Evolutionary conservation across 2,888 invertebrate genomes (phyloP).

Genomic region (Trissolcus brochymenae): DNA sequence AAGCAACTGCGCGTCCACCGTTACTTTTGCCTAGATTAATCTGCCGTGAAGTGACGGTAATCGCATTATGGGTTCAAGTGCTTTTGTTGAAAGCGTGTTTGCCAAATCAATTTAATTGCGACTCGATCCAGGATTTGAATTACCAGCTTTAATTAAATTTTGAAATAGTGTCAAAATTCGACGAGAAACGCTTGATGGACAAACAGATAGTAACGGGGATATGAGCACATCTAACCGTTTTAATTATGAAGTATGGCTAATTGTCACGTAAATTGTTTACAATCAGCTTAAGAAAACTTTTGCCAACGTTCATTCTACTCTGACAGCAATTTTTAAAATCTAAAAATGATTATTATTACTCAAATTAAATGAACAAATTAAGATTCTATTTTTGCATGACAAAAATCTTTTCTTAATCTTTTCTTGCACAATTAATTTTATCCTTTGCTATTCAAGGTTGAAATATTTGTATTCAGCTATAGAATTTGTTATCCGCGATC

Average conservation of each 20-base stretch:
- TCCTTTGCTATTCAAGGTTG: too few relatives aligned
- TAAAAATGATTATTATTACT: too few relatives aligned
- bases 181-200: slow-evolving; percentile 5
- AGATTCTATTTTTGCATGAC: too few relatives aligned
- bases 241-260: slow-evolving; percentile 11
- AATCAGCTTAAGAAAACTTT: too few relatives aligned
- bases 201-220: slow-evolving; percentile 16
- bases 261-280: neutral
- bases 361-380: too few relatives aligned
- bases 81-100: slow-evolving; percentile 42
- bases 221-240: neutral
- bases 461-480: too few relatives aligned
- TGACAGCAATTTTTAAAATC: too few relatives aligned
- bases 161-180: slow-evolving; percentile 33
- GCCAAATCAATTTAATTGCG: slow-evolving; percentile 34
- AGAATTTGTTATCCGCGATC: too few relatives aligned
- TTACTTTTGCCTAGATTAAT: slow-evolving; percentile 36
- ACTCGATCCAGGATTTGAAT: slow-evolving; percentile 33
- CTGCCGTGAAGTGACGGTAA: slow-evolving; percentile 37
- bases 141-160: slow-evolving; percentile 38
- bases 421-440: too few relatives aligned
- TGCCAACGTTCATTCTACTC: too few relatives aligned
- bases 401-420: too few relatives aligned
- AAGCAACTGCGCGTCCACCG: slow-evolving; percentile 8
- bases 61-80: slow-evolving; percentile 37